Conservation (phyloP, 2,113 vertebrate species). For the Tetrax tetrax region DNA sequence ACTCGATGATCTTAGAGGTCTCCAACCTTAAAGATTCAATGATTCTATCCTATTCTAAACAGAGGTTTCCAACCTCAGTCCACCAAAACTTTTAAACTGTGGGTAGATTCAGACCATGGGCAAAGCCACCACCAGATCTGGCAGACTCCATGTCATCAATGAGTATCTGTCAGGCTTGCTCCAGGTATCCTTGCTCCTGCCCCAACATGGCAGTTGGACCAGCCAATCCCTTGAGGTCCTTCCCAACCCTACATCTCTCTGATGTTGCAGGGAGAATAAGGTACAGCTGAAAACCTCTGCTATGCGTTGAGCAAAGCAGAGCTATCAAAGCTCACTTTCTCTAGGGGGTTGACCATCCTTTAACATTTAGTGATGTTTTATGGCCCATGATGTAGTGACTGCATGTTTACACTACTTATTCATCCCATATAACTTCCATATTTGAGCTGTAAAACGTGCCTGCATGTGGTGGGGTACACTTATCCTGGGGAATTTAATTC, state of each 20-base stretch:
- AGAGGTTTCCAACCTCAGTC: background rate
- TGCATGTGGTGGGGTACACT: fast-evolving
- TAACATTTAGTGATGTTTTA: background rate
- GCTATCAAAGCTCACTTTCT: background rate
- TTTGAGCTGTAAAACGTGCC: background rate
- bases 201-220: background rate
- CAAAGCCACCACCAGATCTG: background rate
- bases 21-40: too few relatives aligned
- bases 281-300: background rate
- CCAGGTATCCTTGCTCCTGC: background rate
- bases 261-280: background rate
- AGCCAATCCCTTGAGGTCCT: background rate
- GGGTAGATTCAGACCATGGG: background rate
- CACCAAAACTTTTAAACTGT: background rate
- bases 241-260: background rate
- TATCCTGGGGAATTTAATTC: background rate
- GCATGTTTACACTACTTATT: background rate
- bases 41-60: background rate
- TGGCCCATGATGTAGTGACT: background rate
- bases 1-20: too few relatives aligned
- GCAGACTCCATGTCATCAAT: background rate
- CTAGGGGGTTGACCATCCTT: background rate
- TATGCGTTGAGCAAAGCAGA: background rate
- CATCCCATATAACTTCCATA: background rate
- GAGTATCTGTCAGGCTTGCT: background rate